phyloP scores from a whole-genome alignment of 2,797 vertebrate species.

The Gastrophryne carolinensis region DNA sequence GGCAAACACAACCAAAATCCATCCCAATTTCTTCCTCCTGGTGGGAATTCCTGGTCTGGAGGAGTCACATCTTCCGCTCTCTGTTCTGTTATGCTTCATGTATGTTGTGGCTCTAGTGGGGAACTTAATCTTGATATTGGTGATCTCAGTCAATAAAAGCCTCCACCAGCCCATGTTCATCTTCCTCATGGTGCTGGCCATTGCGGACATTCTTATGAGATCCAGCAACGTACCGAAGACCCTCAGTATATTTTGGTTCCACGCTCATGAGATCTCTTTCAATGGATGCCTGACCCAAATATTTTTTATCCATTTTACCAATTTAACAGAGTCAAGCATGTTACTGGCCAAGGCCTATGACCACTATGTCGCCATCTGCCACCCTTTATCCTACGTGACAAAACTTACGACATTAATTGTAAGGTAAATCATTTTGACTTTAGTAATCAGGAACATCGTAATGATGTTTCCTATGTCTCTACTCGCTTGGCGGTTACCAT shows the following conservation, averaged over 20 bases:
- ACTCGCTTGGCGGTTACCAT: slow-evolving; percentile 53
- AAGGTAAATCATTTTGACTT: slow-evolving; percentile 11
- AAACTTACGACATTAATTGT: slow-evolving; percentile 64
- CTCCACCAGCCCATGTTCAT: slow-evolving; percentile 22
- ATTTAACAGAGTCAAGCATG: not conserved
- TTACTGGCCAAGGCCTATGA: slow-evolving; percentile 11
- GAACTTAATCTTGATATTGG: not conserved
- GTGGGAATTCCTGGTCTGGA: slow-evolving; percentile 9
- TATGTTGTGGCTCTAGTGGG: slow-evolving; percentile 4
- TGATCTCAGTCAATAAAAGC: not conserved
- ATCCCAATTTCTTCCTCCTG: not conserved
- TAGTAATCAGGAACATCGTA: slow-evolving; percentile 1
- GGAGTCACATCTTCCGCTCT: not conserved
- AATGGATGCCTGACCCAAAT: slow-evolving; percentile 3
- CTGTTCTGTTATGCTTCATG: slow-evolving; percentile 11
- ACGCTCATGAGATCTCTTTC: not conserved
- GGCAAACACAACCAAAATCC: not conserved
- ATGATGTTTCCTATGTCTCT: slow-evolving; percentile 49
- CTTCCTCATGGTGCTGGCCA: not conserved
- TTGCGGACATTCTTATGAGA: not conserved
- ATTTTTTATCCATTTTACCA: slow-evolving; percentile 1
- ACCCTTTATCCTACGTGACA: slow-evolving; percentile 57
- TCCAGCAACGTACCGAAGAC: not conserved
- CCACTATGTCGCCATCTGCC: slow-evolving; percentile 16
- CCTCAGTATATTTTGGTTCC: slow-evolving; percentile 1